A percentile compares a stretch with the other conserved stretches of the same genome.
These are phyloP conservation scores for Gasterosteus nipponicus DNA, from an alignment of 2,113 vertebrate species.

Conservation along the genomic window DNA sequence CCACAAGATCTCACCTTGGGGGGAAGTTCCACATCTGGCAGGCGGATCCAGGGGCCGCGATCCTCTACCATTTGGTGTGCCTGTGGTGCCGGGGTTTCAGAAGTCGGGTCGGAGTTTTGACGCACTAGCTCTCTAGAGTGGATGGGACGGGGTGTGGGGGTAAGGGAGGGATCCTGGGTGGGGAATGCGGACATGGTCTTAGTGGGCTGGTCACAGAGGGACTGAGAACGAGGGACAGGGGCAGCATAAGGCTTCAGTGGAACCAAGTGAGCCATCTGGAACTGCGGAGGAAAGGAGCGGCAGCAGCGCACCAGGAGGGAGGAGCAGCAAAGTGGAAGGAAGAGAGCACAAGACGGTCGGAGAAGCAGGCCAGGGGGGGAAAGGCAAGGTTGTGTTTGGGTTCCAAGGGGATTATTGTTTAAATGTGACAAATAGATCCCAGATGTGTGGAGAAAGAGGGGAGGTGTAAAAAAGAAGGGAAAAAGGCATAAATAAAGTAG, in stretches of 20 bases:
- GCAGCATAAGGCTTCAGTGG: slow-evolving; percentile 92
- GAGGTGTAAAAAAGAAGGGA: slow-evolving; percentile 11
- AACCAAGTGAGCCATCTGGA: slow-evolving; percentile 92
- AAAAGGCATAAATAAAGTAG: slow-evolving; percentile 40
- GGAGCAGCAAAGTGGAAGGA: slow-evolving; percentile 48
- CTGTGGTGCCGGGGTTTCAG: slow-evolving; percentile 87
- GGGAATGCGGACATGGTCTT: slow-evolving; percentile 91
- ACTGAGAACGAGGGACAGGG: slow-evolving; percentile 92
- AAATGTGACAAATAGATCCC: slow-evolving; percentile 10
- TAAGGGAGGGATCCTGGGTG: slow-evolving; percentile 85
- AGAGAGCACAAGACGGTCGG: slow-evolving; percentile 22
- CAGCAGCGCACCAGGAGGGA: slow-evolving; percentile 34
- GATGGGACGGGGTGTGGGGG: slow-evolving; percentile 77
- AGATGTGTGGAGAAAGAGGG: slow-evolving; percentile 25
- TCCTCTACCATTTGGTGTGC: slow-evolving; percentile 79
- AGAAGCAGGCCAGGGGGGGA: slow-evolving; percentile 46
- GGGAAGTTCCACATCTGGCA: slow-evolving; percentile 86
- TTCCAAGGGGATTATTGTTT: slow-evolving; percentile 10
- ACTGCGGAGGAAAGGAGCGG: slow-evolving; percentile 76
- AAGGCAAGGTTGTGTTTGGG: slow-evolving; percentile 32
- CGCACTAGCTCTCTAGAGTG: slow-evolving; percentile 88
- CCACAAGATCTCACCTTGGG: slow-evolving; percentile 83
- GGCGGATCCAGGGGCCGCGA: slow-evolving; percentile 87
- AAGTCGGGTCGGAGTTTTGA: slow-evolving; percentile 93
- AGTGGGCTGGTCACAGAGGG: slow-evolving; percentile 92